Evolutionary conservation across 2,113 vertebrate genomes (phyloP), one percentile per base, ranked within the genome.

Genomic region (Corythornis cristatus): DNA sequence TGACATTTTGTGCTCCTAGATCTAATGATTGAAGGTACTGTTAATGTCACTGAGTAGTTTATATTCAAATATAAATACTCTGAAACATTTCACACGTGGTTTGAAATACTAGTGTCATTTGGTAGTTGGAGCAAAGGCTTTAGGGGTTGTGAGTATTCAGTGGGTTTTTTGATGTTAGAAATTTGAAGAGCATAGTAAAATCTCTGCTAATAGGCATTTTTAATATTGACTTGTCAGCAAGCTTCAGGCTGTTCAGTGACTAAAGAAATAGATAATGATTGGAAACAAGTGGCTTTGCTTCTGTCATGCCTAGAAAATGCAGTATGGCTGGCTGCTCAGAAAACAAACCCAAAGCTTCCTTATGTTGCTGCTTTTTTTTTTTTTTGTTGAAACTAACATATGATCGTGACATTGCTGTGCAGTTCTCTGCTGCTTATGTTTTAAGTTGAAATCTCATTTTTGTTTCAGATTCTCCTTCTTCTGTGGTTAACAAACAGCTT

Each of bases 381-480:
- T 51, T 95, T 96, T 96, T 96, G 37, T 37, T 37, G 37, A 86
- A 96, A 94, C 96, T 96, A 97, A 97, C 93, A 93, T 95, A 83
- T 97, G 83, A 97, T 97, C 96, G 35, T 97, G 93, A 97, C 97
- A 93, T 97, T 98, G 96, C 97, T 97, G 95, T 98, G 97, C 98
- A 97, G 97, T 97, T 97, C 97, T 97, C 97, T 97, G 96, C 97
- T 97, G 97, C 97, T 97, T 97, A 89, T 96, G 98, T 98, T 98
- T 98, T 98, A 97, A 98, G 98, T 97, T 97, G 96, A 97, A 98
- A 96, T 99, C 97, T 98, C 96, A 15, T 99, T 99, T 99, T 98
- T 99, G 98, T 99, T 99, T 98, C 99, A 99, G 99, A 99, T 99
- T 99, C 99, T 96, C 98, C 99, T 97, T 99, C 99, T 96, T 99